Base-by-base conservation (phyloP, 2,888 invertebrate species). In the Drosophila anomelani region DNA sequence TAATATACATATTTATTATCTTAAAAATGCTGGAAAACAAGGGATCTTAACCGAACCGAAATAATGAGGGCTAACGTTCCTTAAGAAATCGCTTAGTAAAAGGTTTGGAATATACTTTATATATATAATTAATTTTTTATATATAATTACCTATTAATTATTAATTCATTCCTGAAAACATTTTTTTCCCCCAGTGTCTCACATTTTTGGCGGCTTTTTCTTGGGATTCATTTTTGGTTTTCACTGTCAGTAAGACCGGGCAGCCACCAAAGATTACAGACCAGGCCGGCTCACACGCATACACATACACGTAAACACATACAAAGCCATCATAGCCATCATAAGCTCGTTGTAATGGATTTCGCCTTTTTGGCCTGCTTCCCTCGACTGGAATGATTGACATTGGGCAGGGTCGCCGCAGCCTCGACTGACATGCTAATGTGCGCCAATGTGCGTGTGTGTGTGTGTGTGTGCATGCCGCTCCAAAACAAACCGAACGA, bases 381-480 rank as follows among this genome's bases (percentile, higher is more conserved):
- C 78, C 32, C 44, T 53, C 43, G 70, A 41, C 79, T 77, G 77
- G 75, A 71, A 74, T 83, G 83, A 83, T 83, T 83, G 83, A 85
- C 83, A 83, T 83, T 83, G 83, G 86, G 83, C 83, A 85, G 86
- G 86, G 83, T 85, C 83, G 83, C 64, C 66, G 53, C 43, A 66
- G 59, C 59, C 61, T 29, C 57, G 41, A 53, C 76, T 75, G 78
- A 80, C 83, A 83, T 85, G 83, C 83, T 85, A 88, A 90, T 85
- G 76, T 86, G 77, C 51, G 51, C 51, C 38, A 54, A 38, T 38
- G n/a, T 15, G 36, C 15, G 15, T 20, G 20, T 72, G 76, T 63
- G 71, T 58, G 62, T 10, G 38, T 20, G 15, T 20, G 20, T 72
- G 76, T 63, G 71, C 56, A 62, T 54, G 61, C 60, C 44, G 63